Evolutionary conservation across 2,888 invertebrate species (phyloP).

Genomic region (Agrochola circellaris): DNA sequence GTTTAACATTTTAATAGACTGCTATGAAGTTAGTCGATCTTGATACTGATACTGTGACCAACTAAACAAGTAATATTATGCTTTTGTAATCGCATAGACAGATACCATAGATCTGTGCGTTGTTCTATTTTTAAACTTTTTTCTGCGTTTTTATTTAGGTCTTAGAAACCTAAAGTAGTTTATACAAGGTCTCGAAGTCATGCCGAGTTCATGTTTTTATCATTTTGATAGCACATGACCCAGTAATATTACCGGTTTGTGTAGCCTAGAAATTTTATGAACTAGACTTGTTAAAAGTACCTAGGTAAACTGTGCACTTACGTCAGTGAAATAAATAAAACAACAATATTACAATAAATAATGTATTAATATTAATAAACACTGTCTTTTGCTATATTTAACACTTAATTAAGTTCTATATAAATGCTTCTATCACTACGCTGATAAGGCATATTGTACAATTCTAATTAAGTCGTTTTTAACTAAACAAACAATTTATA

Average conservation of each 20-base stretch:
- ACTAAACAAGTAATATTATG: slow-evolving; percentile 9
- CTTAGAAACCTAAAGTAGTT: neutral
- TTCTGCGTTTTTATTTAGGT: neutral
- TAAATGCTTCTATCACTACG: slow-evolving; percentile 71
- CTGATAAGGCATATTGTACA: slow-evolving; percentile 66
- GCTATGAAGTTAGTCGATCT: slow-evolving; percentile 36
- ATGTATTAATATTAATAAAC: slow-evolving; percentile 58
- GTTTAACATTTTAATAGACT: slow-evolving; percentile 52
- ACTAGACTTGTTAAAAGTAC: slow-evolving; percentile 17
- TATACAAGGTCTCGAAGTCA: slow-evolving; percentile 23
- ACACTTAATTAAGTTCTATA: slow-evolving; percentile 40
- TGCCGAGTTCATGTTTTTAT: slow-evolving; percentile 41
- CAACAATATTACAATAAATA: slow-evolving; percentile 58
- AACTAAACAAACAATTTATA: slow-evolving; percentile 13
- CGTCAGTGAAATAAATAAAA: slow-evolving; percentile 31
- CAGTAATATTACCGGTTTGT: slow-evolving; percentile 35
- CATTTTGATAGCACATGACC: slow-evolving; percentile 57
- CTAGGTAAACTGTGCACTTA: slow-evolving; percentile 8
- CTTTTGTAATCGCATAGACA: neutral
- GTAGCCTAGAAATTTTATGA: slow-evolving; percentile 41
- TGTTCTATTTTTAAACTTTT: neutral
- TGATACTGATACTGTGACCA: slow-evolving; percentile 23
- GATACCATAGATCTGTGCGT: neutral
- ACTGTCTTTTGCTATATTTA: slow-evolving; percentile 48
- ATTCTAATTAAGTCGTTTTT: slow-evolving; percentile 35